These are phyloP conservation scores for Noturus placidus DNA, from an alignment of 2,113 vertebrate species.

Conservation along the genomic window DNA sequence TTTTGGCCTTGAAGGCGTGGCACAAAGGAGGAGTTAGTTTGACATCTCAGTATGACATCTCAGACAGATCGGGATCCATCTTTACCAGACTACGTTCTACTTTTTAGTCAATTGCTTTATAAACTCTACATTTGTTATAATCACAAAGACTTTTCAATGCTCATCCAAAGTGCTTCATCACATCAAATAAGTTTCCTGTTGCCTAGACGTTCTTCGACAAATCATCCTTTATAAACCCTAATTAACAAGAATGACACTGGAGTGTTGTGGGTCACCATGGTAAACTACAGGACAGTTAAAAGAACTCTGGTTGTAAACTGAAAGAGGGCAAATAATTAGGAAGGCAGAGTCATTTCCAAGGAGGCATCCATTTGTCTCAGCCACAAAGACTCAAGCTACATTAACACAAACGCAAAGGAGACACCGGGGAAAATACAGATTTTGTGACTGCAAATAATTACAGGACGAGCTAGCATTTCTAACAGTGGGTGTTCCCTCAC, in stretches of 20 bases:
- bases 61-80: neutral
- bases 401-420: neutral
- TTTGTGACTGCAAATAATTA: neutral
- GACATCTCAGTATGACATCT: neutral
- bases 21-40: neutral
- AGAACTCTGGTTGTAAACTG: constrained; percentile 2
- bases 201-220: neutral
- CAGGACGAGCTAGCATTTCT: neutral
- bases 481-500: neutral
- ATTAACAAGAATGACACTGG: neutral
- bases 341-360: neutral
- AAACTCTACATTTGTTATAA: neutral
- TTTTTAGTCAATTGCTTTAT: neutral
- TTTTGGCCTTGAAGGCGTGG: neutral
- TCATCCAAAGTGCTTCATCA: neutral
- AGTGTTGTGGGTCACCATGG: constrained; percentile 11
- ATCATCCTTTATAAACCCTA: neutral
- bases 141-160: neutral
- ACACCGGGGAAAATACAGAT: neutral
- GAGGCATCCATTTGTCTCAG: constrained; percentile 9
- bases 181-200: neutral
- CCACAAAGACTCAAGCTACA: neutral
- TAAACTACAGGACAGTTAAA: neutral
- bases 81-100: too few relatives aligned
- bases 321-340: constrained; percentile 29